These are phyloP conservation scores for Corythornis vintsioides DNA, from an alignment of 2,113 vertebrate genomes.

Conservation along the genomic window DNA sequence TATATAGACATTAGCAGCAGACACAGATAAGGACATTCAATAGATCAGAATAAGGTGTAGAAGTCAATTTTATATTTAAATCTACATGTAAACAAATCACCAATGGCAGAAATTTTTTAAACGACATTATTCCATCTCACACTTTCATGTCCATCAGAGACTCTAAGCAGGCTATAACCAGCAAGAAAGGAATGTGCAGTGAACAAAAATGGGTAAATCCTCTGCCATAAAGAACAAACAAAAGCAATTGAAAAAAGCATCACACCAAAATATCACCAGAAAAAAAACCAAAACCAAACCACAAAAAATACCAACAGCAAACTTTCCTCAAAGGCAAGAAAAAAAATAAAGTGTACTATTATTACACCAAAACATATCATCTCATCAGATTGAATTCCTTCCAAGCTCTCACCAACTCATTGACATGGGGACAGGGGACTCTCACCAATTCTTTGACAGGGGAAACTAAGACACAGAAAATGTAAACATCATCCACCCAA, in stretches of 20 bases:
- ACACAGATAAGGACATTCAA: background rate
- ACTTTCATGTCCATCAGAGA: background rate
- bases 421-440: background rate
- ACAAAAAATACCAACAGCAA: background rate
- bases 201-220: background rate
- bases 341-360: background rate
- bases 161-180: background rate
- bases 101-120: background rate
- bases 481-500: background rate
- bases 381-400: background rate
- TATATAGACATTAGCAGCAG: background rate
- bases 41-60: background rate
- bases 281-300: background rate
- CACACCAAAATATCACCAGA: background rate
- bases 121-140: background rate
- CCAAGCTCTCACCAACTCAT: background rate
- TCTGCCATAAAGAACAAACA: background rate
- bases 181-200: background rate
- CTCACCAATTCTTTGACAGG: background rate
- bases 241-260: background rate
- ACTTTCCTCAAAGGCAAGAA: background rate
- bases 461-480: background rate
- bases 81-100: background rate
- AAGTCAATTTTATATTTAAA: background rate
- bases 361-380: background rate